Base-by-base conservation (phyloP, 2,888 invertebrate genomes). In the Morpho helenor region DNA sequence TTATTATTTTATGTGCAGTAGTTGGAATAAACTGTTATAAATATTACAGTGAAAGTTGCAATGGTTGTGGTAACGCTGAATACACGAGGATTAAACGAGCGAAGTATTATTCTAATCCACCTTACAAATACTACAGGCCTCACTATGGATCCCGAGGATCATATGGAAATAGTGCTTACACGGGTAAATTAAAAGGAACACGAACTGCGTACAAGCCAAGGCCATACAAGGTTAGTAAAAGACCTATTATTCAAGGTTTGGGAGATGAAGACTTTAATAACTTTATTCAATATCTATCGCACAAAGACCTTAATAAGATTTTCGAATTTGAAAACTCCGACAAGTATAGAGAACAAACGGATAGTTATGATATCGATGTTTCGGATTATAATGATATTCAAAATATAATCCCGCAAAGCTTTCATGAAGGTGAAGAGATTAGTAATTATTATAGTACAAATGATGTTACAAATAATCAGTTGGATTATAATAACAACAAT, bases 301-400 rank as follows among this genome's bases (percentile, higher is more conserved):
- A 87, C 70, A 77, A 85, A 64, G 88, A 90, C 65, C 63, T 89
- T 59, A 80, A 86, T 66, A 86, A 81, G 64, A 77, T 90, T 31
- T 65, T 89, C 7, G 80, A 86, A 57, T 73, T 78, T 31, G 64
- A 64, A 64, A 63, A n/a, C 56, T 1, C 45, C 8, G 55, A 49
- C 41, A 9, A n/a, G 6, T 49, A 59, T 9, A 23, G 43, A 22
- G 40, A 59, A 53, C 44, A 44, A 22, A 53, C 43, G 8, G 10
- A 52, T 49, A 50, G 53, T 47, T 56, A 59, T 31, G 49, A 56
- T 52, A 39, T 7, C 7, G 42, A 48, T n/a, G 54, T 56, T 49
- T n/a, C 43, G 7, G 22, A 45, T 45, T 52, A 22, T 40, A 45
- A 10, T 45, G 16, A 45, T 39, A 45, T 44, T 7, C 31, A 31